Conservation (phyloP, 1,140 invertebrate species). For the Watersipora subatra region DNA sequence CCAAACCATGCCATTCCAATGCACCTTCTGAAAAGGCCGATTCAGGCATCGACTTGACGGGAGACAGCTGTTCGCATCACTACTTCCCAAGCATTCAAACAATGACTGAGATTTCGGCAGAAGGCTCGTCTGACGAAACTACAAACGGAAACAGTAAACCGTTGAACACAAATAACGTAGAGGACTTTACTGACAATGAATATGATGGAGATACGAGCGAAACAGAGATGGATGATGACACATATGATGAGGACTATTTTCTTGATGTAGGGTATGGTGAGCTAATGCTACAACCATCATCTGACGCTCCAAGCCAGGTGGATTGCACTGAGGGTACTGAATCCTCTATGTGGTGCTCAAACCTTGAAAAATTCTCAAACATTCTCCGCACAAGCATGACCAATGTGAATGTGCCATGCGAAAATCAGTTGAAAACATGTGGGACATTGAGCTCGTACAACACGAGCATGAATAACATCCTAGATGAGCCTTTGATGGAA, state of each 20-base stretch:
- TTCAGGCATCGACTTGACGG: neutral
- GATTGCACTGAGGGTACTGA: neutral
- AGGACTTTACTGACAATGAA: neutral
- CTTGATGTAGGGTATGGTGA: neutral
- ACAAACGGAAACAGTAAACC: neutral
- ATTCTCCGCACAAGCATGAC: neutral
- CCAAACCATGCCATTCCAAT: neutral
- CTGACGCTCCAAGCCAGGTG: neutral
- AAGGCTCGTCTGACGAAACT: neutral
- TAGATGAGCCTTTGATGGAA: too few relatives aligned
- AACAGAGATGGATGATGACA: neutral
- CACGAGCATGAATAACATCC: too few relatives aligned
- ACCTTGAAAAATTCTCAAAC: neutral
- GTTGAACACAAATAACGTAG: neutral
- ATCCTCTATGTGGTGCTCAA: conserved; percentile 3
- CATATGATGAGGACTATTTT: conserved; percentile 1
- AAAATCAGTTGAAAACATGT: neutral
- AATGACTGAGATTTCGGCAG: neutral
- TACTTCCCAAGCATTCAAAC: too few relatives aligned
- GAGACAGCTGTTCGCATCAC: too few relatives aligned
- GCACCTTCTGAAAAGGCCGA: neutral
- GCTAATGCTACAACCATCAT: neutral
- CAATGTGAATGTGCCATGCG: neutral
- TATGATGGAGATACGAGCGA: neutral
- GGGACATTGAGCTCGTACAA: too few relatives aligned